These are phyloP conservation scores for Octomys mimax DNA, from an alignment of 2,797 vertebrate species.

Conservation along the genomic window DNA sequence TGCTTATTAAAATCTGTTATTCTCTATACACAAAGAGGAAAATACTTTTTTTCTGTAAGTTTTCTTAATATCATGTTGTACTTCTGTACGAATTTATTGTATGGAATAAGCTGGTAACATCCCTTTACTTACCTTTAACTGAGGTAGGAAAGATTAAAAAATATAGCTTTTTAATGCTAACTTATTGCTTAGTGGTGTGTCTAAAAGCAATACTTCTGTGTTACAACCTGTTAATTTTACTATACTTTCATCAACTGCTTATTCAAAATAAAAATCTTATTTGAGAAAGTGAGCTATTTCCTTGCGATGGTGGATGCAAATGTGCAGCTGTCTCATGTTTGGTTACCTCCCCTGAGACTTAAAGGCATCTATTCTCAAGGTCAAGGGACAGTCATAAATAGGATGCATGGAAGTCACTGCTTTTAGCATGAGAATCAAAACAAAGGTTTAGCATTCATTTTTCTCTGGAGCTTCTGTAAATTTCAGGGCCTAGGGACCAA, in stretches of 20 bases:
- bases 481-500: not conserved
- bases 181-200: not conserved
- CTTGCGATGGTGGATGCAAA: not conserved
- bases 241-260: not conserved
- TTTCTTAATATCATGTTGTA: not conserved
- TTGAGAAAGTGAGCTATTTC: constrained; percentile 29
- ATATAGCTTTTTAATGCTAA: not conserved
- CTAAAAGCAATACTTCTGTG: not conserved
- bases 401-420: not conserved
- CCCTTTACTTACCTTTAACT: not conserved
- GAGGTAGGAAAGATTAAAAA: not conserved
- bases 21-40: not conserved
- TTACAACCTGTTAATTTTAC: not conserved
- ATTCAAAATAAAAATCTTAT: constrained; percentile 9
- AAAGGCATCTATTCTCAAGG: not conserved
- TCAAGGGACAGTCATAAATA: not conserved
- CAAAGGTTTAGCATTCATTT: not conserved
- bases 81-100: constrained; percentile 21
- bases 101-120: not conserved
- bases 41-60: not conserved
- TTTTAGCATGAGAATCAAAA: not conserved
- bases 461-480: not conserved
- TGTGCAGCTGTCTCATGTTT: not conserved
- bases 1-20: not conserved
- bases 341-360: not conserved